Base-by-base conservation (phyloP, 2,888 invertebrate genomes). In the Acronicta aceris region DNA sequence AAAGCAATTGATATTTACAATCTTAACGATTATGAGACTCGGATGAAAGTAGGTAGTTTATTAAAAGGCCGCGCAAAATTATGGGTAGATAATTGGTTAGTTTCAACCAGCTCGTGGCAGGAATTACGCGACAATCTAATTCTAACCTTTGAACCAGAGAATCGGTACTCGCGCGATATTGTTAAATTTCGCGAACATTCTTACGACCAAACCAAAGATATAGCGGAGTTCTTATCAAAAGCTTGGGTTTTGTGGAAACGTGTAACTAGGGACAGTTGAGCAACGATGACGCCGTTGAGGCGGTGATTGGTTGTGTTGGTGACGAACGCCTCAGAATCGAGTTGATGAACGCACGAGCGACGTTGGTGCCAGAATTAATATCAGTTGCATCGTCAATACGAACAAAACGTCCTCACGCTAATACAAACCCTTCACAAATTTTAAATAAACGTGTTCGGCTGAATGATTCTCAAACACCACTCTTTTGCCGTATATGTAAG, bases 71-170 rank as follows among this genome's bases (percentile, higher is more conserved):
- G 81, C 3, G 81, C 80, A 2, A 74, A 62, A 33, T 41, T 79
- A 38, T 81, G 79, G 80, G 71, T 62, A 10, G 81, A 82, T 25
- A 56, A 78, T 21, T 80, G 79, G 81, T 21, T 81, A 0, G 77
- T 81, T 1, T 61, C 72, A 0, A 81, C 82, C 0, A 30, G 68
- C 0, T 43, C 79, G 0, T 83, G 80, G 77, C 49, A 70, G 5
- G 77, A 81, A 40, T 52, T 72, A 12, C 64, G 64, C 16, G 42
- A 62, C 9, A 56, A 42, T 15, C 46, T 70, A 3, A 59, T 72
- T 12, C 59, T 54, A 6, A 69, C 69, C n/a, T 81, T 79, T 59
- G 79, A 81, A 54, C 82, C 80, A 0, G 81, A 83, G 55, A 78
- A 61, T 27, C 41, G 81, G 3, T 83, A 83, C 49, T 81, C 80